These are phyloP conservation scores for Chloromyia formosa DNA, from an alignment of 2,888 invertebrate genomes.

Conservation along the genomic window DNA sequence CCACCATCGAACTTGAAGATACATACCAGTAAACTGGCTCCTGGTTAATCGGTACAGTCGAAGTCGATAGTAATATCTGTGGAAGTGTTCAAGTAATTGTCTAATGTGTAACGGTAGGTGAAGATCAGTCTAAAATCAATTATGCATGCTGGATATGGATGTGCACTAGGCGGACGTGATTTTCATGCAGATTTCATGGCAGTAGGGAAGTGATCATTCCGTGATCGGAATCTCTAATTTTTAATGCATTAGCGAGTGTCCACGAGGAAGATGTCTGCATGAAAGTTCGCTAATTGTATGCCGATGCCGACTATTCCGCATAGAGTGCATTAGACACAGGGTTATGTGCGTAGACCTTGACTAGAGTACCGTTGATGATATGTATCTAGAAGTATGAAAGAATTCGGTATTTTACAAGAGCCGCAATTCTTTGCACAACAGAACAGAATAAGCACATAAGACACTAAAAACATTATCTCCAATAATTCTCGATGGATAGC, in stretches of 20 bases:
- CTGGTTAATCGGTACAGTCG: not conserved
- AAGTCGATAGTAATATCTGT: not conserved
- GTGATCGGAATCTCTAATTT: constrained; percentile 21
- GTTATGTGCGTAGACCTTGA: not conserved
- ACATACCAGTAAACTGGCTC: too few species aligned
- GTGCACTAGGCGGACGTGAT: constrained; percentile 7
- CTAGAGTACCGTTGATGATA: not conserved
- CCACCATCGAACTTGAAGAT: too few species aligned
- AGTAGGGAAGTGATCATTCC: constrained; percentile 4
- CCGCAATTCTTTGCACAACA: too few species aligned
- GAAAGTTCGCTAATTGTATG: too few species aligned
- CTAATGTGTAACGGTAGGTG: constrained; percentile 22
- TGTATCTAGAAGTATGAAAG: too few species aligned
- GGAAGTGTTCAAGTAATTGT: constrained; percentile 18
- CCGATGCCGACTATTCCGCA: too few species aligned
- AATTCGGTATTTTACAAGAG: too few species aligned
- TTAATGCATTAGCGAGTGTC: not conserved
- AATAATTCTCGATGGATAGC: too few species aligned
- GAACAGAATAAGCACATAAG: too few species aligned
- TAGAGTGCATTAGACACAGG: too few species aligned
- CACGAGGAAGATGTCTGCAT: not conserved
- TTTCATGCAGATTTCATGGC: constrained; percentile 15
- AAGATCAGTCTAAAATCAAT: constrained; percentile 9
- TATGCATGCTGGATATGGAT: not conserved
- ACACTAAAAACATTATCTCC: too few species aligned